Base-by-base conservation (phyloP, 2,888 invertebrate species). In the Ectemnius lituratus region DNA sequence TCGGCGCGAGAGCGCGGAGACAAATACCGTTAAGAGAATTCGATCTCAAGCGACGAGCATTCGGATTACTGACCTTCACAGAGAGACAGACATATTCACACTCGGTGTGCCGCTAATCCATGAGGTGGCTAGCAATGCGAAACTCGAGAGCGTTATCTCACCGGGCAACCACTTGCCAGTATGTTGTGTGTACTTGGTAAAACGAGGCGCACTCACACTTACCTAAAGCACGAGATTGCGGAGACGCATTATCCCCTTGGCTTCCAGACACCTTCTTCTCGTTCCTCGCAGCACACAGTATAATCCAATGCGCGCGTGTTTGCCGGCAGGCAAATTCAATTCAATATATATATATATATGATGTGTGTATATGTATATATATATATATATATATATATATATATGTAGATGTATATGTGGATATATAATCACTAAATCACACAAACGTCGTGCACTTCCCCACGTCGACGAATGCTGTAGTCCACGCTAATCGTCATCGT, bases 401-500 rank as follows among this genome's bases (percentile, higher is more conserved):
- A 59, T 23, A 23, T 23, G 3, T 23, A 23, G 2, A 23, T 23
- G 2, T 23, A 3, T 23, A 23, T 3, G 23, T 3, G 23, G 23
- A 23, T 23, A 23, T 23, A 23, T 3, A 73, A 70, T 68, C 81
- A 77, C 73, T 77, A 71, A 47, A 77, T 80, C 83, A 83, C 80
- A 81, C 58, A 52, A 52, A 52, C 49, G 71, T 70, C 66, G 67
- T 65, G 70, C 81, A 81, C 73, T 82, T 67, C 64, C 62, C 45
- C 70, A 75, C 79, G 80, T 72, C 52, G 65, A 75, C 75, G 71
- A 63, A 37, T 67, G 65, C 58, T 75, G 80, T 8, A 37, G 37
- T 73, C 70, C 70, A 66, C 66, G 63, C 71, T 73, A 69, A 78
- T 78, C 75, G 82, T 81, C 81, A 81, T 81, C 81, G 82, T 81